These are phyloP conservation scores for Tapirus terrestris DNA, from an alignment of 2,113 vertebrate genomes.

Conservation along the genomic window DNA sequence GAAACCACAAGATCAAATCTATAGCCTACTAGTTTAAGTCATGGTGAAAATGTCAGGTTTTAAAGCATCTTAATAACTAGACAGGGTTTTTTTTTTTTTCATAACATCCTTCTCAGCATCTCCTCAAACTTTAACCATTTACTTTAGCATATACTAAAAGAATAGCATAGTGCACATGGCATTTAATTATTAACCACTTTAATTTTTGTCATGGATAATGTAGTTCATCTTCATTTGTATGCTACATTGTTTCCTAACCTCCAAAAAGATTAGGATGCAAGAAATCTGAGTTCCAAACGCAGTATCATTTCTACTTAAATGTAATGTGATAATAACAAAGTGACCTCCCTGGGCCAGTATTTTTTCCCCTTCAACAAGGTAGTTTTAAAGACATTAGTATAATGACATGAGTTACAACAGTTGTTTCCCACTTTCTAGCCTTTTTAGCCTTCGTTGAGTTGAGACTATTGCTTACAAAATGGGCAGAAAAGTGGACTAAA, in stretches of 20 bases:
- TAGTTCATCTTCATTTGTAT: not conserved
- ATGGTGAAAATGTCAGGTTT: not conserved
- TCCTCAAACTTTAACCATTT: not conserved
- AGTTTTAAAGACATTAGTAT: not conserved
- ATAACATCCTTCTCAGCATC: not conserved
- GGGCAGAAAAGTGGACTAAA: not conserved
- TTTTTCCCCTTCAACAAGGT: not conserved
- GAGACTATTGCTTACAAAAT: not conserved
- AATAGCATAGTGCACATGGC: not conserved
- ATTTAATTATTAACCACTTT: not conserved
- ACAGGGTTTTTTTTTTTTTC: not conserved
- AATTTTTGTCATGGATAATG: not conserved
- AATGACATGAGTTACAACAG: not conserved
- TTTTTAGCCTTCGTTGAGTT: not conserved
- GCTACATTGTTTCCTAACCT: not conserved
- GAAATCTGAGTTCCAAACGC: conserved; percentile 8
- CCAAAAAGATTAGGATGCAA: not conserved
- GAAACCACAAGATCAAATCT: not conserved
- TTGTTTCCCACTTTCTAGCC: not conserved
- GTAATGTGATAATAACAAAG: conserved; percentile 2
- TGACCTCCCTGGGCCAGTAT: not conserved
- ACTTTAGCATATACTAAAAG: not conserved
- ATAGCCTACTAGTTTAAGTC: conserved; percentile 13
- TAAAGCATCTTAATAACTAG: conserved; percentile 5
- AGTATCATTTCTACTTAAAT: not conserved